Base-by-base conservation (phyloP, 2,888 invertebrate species). In the Stenurella melanura region DNA sequence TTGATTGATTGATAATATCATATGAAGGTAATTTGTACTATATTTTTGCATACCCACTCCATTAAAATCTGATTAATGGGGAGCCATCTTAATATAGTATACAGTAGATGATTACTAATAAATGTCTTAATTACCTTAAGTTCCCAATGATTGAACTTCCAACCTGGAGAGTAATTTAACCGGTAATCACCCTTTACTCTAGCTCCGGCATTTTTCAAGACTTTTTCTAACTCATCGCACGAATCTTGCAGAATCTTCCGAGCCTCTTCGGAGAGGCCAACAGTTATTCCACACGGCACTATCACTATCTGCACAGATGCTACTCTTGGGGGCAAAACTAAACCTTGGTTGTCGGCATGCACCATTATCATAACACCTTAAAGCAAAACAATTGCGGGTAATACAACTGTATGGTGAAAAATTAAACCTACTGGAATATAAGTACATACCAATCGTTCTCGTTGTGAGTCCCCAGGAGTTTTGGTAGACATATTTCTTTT, bases 401-500 rank as follows among this genome's bases (percentile, higher is more conserved):
- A 19, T 57, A 1, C 18, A 18, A 26, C 26, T n/a, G n/a, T n/a
- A 38, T 21, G 60, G 11, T 60, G 11, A 18, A 15, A 10, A 17
- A 30, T 17, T 38, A 12, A 64, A 68, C 12, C 56, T 11, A 57
- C 19, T 38, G 3, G 10, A 21, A 68, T n/a, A 19, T 15, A 19
- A 12, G 17, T 18, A 66, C 74, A 86, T 85, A 91, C 96, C 98
- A 81, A 99, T 98, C 4, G 98, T 97, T 83, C 99, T 93, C 0
- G 99, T 99, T 0, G 99, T 99, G 67, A 99, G 87, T 1, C 99
- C 99, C 99, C 99, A 99, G 0, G 98, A 99, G 90, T 99, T 99
- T 90, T 99, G 99, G 90, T 93, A 98, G 1, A 97, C 98, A 87
- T 93, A 96, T 83, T 95, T 93, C 89, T 96, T 96, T 86, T 96